Evolutionary conservation across 2,113 vertebrate species (phyloP), one percentile per base, ranked within the genome.

Genomic region (Rhinoptilus africanus): DNA sequence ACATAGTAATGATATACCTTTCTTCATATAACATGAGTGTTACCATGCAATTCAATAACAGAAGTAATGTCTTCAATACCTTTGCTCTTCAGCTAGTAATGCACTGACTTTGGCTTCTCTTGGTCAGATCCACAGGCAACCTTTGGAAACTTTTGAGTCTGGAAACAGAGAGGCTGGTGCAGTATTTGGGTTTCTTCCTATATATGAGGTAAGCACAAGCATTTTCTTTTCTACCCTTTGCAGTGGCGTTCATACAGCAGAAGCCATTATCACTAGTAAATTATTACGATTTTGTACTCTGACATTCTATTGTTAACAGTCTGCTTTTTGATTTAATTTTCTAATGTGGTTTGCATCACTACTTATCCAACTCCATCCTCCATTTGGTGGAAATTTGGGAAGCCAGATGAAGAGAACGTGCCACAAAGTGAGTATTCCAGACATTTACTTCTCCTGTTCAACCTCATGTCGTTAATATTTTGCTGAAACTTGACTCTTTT

Each of bases 141-240:
- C 78, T 60, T 68, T 97, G 88, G 96, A 98, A 96, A 86, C 85
- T 78, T 95, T 76, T 39, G 76, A 89, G 73, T 56, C 85, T 57
- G 96, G 54, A 93, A 97, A 93, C 96, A 97, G 48, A 92, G 94
- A 96, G 14, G 50, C 94, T 68, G 98, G 98, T 62, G 75, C 96
- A 90, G 53, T 98, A 57, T 98, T 97, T 91, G 97, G 95, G 9
- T 95, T 43, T 96, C 92, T 98, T 67, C 97, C 97, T 74, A 95
- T 98, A 84, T 97, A 98, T 34, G 86, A 96, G 96, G 98, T 98
- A 93, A 97, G 96, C 85, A 76, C 24, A 73, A 88, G 10, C 21
- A 27, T 71, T 88, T 82, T 78, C 51, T 67, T 41, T 59, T 23
- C 19, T 71, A 18, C n/a, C 18, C 74, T 34, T 19, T 53, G 32